Percentiles rank a stretch among this genome's conserved stretches.
Conservation (phyloP, 1,140 invertebrate genomes). For the Littorina saxatilis region DNA sequence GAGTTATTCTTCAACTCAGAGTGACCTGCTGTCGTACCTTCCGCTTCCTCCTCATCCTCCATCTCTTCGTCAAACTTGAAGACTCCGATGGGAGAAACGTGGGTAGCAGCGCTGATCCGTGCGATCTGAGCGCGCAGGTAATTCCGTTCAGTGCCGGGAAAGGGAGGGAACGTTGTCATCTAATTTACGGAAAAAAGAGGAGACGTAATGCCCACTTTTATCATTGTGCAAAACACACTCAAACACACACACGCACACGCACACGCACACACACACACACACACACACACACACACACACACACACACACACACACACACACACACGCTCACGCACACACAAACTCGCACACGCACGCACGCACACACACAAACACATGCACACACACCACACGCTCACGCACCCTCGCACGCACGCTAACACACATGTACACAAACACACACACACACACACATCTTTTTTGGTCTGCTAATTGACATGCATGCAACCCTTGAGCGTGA, state of each 20-base stretch:
- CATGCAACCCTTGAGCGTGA: too few species aligned
- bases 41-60: conserved; percentile 60
- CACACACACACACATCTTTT: too few species aligned
- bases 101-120: conserved; percentile 63
- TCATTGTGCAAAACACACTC: background rate
- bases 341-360: too few species aligned
- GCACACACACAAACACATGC: too few species aligned
- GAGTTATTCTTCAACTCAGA: too few species aligned
- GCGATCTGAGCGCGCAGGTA: conserved; percentile 69
- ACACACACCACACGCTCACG: too few species aligned
- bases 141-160: conserved; percentile 63
- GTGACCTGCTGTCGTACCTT: background rate
- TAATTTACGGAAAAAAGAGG: conserved; percentile 33
- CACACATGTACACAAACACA: too few species aligned
- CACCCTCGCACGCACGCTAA: too few species aligned
- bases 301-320: too few species aligned
- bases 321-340: too few species aligned
- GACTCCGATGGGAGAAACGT: conserved; percentile 65
- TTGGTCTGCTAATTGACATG: too few species aligned
- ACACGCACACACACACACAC: background rate
- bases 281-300: background rate
- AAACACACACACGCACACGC: background rate
- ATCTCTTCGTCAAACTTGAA: conserved; percentile 64
- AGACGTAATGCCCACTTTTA: background rate
- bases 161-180: conserved; percentile 65